Conservation (phyloP, 2,797 vertebrate genomes). For the Dendrocincla fuliginosa region DNA sequence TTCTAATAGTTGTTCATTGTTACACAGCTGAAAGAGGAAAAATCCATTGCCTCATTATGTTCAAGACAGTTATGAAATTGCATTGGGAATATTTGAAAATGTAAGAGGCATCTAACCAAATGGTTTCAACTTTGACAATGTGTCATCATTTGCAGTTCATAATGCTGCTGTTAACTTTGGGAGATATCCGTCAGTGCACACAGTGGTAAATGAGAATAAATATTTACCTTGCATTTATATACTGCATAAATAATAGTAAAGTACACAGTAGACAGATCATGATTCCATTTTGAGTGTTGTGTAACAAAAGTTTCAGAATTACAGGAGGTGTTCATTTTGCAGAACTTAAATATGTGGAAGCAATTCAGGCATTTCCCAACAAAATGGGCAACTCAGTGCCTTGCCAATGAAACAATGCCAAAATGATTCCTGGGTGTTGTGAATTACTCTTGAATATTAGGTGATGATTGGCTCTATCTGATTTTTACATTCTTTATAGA, state of each 20-base stretch:
- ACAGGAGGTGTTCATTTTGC: background rate
- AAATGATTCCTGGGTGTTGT: background rate
- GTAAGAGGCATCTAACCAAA: constrained; percentile 32
- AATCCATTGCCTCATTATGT: constrained; percentile 54
- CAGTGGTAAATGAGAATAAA: constrained; percentile 57
- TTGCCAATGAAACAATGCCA: background rate
- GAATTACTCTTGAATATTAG: background rate
- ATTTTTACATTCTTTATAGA: background rate
- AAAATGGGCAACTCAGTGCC: background rate
- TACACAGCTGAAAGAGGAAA: constrained; percentile 49
- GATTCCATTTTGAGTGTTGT: background rate
- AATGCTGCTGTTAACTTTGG: constrained; percentile 45
- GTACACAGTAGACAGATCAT: background rate
- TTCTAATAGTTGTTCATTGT: constrained; percentile 65
- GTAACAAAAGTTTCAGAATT: background rate
- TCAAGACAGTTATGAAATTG: constrained; percentile 39
- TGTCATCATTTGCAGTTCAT: constrained; percentile 46
- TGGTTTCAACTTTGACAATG: constrained; percentile 33
- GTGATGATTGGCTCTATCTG: background rate
- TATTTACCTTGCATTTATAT: constrained; percentile 47
- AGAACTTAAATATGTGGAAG: background rate
- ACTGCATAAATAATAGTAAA: constrained; percentile 40
- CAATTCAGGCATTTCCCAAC: background rate
- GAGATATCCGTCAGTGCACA: constrained; percentile 10
- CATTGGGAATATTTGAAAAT: constrained; percentile 45